A percentile compares a stretch with the other conserved stretches of the same genome.
Evolutionary conservation across 2,888 invertebrate genomes (phyloP).

Genomic region (Phortica magna): DNA sequence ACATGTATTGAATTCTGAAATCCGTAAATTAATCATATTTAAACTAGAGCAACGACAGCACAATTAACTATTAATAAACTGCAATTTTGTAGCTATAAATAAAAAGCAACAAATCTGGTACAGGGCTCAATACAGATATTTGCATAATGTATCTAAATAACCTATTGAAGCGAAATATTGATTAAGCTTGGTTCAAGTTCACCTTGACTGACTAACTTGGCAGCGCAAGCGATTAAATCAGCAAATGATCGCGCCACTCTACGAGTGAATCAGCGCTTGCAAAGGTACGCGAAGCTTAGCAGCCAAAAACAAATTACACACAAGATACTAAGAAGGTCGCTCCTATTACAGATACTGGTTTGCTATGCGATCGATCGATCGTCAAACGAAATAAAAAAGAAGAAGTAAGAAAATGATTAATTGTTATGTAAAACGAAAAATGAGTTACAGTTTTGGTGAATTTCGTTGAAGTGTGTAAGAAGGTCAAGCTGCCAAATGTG

Average conservation of each 20-base stretch:
- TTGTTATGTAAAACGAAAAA: not conserved
- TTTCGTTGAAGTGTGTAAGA: not conserved
- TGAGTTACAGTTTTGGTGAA: not conserved
- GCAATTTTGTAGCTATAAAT: not conserved
- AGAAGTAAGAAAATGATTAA: conserved; percentile 4
- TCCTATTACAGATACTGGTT: conserved; percentile 33
- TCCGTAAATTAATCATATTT: not conserved
- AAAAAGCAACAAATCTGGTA: not conserved
- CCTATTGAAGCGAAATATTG: conserved; percentile 31
- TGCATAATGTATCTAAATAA: not conserved
- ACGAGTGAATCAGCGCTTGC: not conserved
- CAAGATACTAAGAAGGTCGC: conserved; percentile 27
- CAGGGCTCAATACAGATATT: conserved; percentile 6
- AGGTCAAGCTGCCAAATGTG: not conserved
- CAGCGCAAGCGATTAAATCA: not conserved
- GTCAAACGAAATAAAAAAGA: not conserved
- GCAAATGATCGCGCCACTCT: not conserved
- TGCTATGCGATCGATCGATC: not conserved
- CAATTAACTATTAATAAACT: not conserved
- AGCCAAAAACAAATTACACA: not conserved
- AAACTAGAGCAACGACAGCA: conserved; percentile 5
- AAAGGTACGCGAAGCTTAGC: not conserved
- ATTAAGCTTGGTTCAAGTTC: conserved; percentile 69
- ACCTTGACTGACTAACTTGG: conserved; percentile 57
- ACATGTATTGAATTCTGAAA: no score